Conservation (phyloP, 2,113 vertebrate species). For the Dasyprocta punctata region DNA sequence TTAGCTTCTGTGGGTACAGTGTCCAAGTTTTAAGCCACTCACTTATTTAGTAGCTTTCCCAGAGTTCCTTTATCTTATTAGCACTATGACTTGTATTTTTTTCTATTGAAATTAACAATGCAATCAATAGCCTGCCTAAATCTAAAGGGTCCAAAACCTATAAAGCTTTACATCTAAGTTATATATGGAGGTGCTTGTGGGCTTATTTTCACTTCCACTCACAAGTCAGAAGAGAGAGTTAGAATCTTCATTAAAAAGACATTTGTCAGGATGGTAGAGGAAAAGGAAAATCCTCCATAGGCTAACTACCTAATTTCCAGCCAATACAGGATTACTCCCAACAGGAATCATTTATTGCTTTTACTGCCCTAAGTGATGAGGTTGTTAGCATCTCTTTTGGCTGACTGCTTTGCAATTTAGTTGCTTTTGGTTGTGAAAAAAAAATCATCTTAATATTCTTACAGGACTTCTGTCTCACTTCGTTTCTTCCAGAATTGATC, state of each 20-base stretch:
- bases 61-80: neutral
- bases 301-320: constrained; percentile 68
- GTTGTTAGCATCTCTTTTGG: constrained; percentile 66
- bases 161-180: neutral
- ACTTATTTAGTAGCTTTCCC: neutral
- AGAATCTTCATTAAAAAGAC: constrained; percentile 75
- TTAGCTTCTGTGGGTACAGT: neutral
- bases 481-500: constrained; percentile 62
- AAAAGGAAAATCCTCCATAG: constrained; percentile 48
- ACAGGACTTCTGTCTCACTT: constrained; percentile 45
- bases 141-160: neutral
- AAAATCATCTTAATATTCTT: constrained; percentile 59
- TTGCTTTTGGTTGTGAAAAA: constrained; percentile 46
- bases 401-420: constrained; percentile 61
- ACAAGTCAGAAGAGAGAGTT: constrained; percentile 26
- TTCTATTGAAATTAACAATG: constrained; percentile 14
- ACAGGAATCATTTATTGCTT: constrained; percentile 61
- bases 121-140: neutral
- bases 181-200: neutral
- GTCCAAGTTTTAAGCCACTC: neutral
- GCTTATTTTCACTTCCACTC: constrained; percentile 53
- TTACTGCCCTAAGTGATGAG: constrained; percentile 69
- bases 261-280: constrained; percentile 60
- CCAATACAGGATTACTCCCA: constrained; percentile 62
- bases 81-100: neutral